A percentile compares a stretch with the other conserved stretches of the same genome.
These are phyloP conservation scores for Cotesia chilonis DNA, from an alignment of 1,140 invertebrate species.

Conservation along the genomic window DNA sequence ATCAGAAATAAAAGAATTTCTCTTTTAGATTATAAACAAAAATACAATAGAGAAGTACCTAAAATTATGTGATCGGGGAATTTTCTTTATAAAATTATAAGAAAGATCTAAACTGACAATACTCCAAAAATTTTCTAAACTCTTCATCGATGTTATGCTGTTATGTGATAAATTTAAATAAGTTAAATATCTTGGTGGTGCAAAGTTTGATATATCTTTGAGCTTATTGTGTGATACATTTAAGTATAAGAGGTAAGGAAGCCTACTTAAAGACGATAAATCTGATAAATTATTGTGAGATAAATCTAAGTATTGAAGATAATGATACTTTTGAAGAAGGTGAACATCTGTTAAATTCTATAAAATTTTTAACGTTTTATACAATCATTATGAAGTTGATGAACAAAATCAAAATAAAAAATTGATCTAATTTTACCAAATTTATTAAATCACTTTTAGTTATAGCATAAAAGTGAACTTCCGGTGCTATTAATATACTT, in stretches of 20 bases:
- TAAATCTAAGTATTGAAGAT: conserved; percentile 51
- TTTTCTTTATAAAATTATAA: conserved; percentile 50
- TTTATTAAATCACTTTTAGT: conserved; percentile 49
- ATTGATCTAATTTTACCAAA: conserved; percentile 40
- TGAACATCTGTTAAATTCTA: conserved; percentile 48
- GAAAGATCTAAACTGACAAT: conserved; percentile 53
- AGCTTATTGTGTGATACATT: conserved; percentile 48
- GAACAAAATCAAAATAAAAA: background rate
- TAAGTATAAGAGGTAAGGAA: conserved; percentile 48
- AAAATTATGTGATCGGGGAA: conserved; percentile 49
- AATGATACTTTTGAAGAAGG: conserved; percentile 43
- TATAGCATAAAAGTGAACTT: conserved; percentile 43
- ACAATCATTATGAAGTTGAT: background rate
- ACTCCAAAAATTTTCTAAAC: conserved; percentile 51
- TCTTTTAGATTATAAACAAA: background rate
- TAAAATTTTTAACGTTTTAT: conserved; percentile 4
- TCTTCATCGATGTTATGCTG: conserved; percentile 43
- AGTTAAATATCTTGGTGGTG: conserved; percentile 50
- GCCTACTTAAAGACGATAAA: conserved; percentile 40
- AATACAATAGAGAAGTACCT: conserved; percentile 39
- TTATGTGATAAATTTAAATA: conserved; percentile 52
- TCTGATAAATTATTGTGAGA: conserved; percentile 46
- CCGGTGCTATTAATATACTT: conserved; percentile 44
- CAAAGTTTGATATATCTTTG: conserved; percentile 40
- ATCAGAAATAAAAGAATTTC: conserved; percentile 8